Evolutionary conservation across 2,888 invertebrate genomes (phyloP).

Genomic region (Eulithis prunata): DNA sequence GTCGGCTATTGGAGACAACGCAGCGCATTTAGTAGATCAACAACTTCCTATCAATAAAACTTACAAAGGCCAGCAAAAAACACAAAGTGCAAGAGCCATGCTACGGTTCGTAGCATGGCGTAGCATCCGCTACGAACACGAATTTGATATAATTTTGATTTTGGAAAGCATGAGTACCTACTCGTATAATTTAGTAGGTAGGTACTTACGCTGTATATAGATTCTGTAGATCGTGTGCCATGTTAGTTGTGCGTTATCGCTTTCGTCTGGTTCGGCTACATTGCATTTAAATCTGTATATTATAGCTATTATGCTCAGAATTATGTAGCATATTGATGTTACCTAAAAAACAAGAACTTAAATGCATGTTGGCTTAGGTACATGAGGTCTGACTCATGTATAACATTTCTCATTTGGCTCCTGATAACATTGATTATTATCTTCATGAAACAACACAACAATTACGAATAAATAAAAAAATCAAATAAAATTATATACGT

Average conservation of each 20-base stretch:
- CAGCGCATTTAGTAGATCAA: no score
- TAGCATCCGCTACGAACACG: not conserved
- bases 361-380: not conserved
- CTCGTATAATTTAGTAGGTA: no score
- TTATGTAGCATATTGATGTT: slow-evolving; percentile 52
- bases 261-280: not conserved
- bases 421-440: slow-evolving; percentile 6
- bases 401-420: not conserved
- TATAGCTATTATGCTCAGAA: slow-evolving; percentile 52
- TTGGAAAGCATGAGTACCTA: no score
- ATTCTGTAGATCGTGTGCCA: slow-evolving; percentile 48
- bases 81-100: not conserved
- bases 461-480: not conserved
- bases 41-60: no score
- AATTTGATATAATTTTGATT: not conserved
- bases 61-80: not conserved
- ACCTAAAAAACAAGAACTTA: slow-evolving; percentile 51
- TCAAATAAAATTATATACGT: no score
- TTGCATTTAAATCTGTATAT: slow-evolving; percentile 53
- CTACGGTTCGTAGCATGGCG: not conserved
- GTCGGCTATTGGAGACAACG: no score
- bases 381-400: not conserved
- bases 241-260: slow-evolving; percentile 45
- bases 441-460: slow-evolving; percentile 5
- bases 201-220: slow-evolving; percentile 58